Evolutionary conservation across 1,140 invertebrate species (phyloP).

Genomic region (Lineus longissimus): DNA sequence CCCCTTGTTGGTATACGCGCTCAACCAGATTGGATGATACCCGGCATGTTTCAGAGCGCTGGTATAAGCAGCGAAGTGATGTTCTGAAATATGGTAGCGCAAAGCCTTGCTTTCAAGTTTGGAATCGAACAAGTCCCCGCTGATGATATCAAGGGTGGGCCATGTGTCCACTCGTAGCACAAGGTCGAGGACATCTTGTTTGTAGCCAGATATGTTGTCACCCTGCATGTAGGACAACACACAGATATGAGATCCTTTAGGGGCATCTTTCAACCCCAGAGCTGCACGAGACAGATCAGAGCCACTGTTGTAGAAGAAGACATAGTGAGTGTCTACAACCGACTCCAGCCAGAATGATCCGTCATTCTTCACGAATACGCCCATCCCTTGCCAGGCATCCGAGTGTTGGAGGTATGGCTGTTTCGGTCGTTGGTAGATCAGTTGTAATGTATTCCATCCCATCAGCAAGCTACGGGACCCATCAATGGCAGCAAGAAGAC

Average conservation of each 20-base stretch:
- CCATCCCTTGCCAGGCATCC: slow-evolving; percentile 1
- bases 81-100: neutral
- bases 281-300: neutral
- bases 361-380: neutral
- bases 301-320: neutral
- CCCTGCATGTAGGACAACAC: neutral
- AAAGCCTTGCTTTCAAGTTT: neutral
- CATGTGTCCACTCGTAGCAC: neutral
- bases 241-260: too few species aligned
- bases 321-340: neutral
- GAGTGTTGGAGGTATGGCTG: neutral
- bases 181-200: neutral
- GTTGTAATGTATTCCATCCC: neutral
- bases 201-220: neutral
- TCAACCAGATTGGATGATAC: neutral
- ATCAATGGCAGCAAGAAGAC: neutral
- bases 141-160: neutral
- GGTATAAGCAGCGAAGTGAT: neutral
- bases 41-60: neutral
- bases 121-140: neutral
- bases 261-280: neutral
- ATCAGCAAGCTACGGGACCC: neutral
- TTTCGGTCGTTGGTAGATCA: neutral
- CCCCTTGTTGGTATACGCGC: neutral
- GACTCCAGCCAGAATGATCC: neutral